Evolutionary conservation across 2,797 vertebrate genomes (phyloP).

Genomic region (Karalla daura): DNA sequence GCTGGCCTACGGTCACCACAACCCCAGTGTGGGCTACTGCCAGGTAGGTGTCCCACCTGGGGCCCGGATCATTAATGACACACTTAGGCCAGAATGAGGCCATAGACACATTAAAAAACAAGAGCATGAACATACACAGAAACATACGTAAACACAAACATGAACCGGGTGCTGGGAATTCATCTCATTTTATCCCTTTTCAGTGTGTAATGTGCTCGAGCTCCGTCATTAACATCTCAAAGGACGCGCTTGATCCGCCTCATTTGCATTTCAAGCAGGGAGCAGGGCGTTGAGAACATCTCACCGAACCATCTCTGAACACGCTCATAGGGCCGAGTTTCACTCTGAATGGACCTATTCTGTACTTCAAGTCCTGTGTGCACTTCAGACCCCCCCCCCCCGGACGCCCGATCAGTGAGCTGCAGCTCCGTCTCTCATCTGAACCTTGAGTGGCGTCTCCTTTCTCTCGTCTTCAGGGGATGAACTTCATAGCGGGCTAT

Average conservation of each 20-base stretch:
- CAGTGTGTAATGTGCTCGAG: not conserved
- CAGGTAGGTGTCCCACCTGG: too few species aligned
- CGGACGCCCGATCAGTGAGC: constrained; percentile 1
- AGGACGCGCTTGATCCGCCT: too few species aligned
- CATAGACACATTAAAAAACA: too few species aligned
- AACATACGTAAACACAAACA: too few species aligned
- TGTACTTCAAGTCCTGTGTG: not conserved
- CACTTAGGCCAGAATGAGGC: too few species aligned
- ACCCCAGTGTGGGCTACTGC: constrained; percentile 93
- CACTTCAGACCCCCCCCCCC: not conserved
- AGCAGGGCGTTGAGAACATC: not conserved
- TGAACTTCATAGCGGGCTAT: constrained; percentile 97
- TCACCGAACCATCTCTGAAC: not conserved
- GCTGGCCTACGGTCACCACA: constrained; percentile 91
- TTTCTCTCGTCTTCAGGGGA: constrained; percentile 86
- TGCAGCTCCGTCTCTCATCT: not conserved
- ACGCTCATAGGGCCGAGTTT: not conserved
- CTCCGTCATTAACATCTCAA: constrained; percentile 52
- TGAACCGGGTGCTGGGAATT: too few species aligned
- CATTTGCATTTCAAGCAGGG: constrained; percentile 56
- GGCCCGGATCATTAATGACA: too few species aligned
- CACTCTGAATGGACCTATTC: not conserved
- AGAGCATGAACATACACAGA: too few species aligned
- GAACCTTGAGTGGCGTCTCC: constrained; percentile 11
- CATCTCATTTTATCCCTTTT: not conserved